These are phyloP conservation scores for Desmophyllum pertusum DNA, from an alignment of 92 coral and sea anemone genomes.

Conservation along the genomic window DNA sequence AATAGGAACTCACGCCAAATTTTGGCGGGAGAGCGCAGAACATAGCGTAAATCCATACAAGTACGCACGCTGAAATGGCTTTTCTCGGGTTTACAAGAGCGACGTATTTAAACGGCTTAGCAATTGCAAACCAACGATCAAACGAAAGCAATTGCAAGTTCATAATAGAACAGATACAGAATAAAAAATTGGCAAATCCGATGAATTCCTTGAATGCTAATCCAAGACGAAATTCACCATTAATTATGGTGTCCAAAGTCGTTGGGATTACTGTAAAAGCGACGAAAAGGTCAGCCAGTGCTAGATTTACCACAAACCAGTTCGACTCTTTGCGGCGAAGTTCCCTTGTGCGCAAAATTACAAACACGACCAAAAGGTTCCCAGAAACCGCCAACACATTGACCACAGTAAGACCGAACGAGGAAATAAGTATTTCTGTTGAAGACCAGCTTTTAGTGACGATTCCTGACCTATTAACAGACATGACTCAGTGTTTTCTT, in stretches of 20 bases:
- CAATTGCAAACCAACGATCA: constrained; percentile 69
- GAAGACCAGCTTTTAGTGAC: constrained; percentile 43
- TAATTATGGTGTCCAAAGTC: constrained; percentile 42
- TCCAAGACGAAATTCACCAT: neutral
- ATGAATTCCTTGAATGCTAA: constrained; percentile 32
- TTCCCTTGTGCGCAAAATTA: constrained; percentile 37
- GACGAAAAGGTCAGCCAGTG: constrained; percentile 58
- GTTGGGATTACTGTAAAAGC: constrained; percentile 54
- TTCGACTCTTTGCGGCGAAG: constrained; percentile 47
- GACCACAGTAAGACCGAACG: constrained; percentile 20
- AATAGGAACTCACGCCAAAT: constrained; percentile 69
- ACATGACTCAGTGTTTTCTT: neutral
- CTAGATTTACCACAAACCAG: constrained; percentile 49
- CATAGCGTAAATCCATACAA: constrained; percentile 56
- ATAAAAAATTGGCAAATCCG: constrained; percentile 60
- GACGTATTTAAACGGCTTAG: constrained; percentile 56
- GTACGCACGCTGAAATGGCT: constrained; percentile 26
- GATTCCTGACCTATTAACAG: neutral
- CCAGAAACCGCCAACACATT: constrained; percentile 34
- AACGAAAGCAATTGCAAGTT: constrained; percentile 56
- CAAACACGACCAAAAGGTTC: constrained; percentile 47
- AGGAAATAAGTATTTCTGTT: constrained; percentile 9
- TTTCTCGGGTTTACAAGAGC: constrained; percentile 32
- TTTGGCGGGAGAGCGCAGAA: constrained; percentile 58
- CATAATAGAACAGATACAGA: constrained; percentile 70